Percentiles rank a stretch among this genome's conserved stretches.
Conservation (phyloP, 2,888 invertebrate species). For the Platynereis dumerilii region DNA sequence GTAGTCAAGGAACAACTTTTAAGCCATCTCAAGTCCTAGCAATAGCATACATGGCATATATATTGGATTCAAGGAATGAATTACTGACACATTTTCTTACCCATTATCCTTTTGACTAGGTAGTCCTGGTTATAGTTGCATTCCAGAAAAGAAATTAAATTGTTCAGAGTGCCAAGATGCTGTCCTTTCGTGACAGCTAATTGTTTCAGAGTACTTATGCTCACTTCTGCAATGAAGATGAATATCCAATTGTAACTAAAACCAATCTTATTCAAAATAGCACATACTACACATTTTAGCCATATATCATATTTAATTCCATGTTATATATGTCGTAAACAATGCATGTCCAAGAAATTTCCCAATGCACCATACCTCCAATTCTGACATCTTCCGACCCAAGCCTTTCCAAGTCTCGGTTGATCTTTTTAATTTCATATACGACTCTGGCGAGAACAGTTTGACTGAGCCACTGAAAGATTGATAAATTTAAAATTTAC, state of each 20-base stretch:
- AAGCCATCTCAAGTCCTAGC: no score
- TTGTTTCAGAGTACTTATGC: conserved; percentile 77
- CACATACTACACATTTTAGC: no score
- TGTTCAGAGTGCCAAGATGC: conserved; percentile 69
- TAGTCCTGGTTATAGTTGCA: conserved; percentile 85
- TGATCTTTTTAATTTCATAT: conserved; percentile 76
- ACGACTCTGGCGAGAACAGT: conserved; percentile 81
- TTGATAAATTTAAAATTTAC: no score
- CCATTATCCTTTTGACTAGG: conserved; percentile 76
- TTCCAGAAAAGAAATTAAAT: conserved; percentile 81
- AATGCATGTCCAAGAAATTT: no score
- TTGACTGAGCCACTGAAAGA: conserved; percentile 81
- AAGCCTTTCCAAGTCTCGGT: conserved; percentile 74
- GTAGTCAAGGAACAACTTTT: no score
- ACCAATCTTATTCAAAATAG: no score
- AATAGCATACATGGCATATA: no score
- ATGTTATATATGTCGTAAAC: no score
- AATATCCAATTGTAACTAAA: no score
- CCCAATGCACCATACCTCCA: conserved; percentile 72
- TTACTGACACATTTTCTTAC: conserved; percentile 36
- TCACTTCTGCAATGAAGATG: conserved; percentile 66
- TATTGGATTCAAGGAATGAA: no score
- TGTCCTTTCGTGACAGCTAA: conserved; percentile 70
- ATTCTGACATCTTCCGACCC: conserved; percentile 67
- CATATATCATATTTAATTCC: no score